phyloP scores from a whole-genome alignment of 2,113 vertebrate genomes.

The Cyprinodon brontotheroides region DNA sequence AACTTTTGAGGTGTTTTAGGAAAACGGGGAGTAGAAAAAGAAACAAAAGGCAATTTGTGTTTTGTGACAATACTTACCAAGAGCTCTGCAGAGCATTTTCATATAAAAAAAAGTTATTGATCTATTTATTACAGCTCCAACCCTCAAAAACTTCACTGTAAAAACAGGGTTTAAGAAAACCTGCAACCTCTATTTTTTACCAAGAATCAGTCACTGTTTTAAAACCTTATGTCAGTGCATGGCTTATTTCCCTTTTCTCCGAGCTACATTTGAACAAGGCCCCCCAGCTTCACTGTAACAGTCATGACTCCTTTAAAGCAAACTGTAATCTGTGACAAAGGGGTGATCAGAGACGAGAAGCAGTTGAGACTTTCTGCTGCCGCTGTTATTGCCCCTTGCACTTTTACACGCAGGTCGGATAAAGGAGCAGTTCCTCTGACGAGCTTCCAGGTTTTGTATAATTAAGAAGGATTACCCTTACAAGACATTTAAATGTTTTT shows the following conservation, averaged over 20 bases:
- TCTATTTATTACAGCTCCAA: constrained; percentile 29
- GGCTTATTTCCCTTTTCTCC: constrained; percentile 57
- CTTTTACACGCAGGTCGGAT: constrained; percentile 32
- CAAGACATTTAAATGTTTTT: constrained; percentile 24
- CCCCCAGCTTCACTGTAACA: constrained; percentile 33
- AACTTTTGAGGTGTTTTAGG: constrained; percentile 56
- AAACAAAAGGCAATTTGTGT: constrained; percentile 63
- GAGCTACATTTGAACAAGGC: constrained; percentile 26
- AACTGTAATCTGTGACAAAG: constrained; percentile 16
- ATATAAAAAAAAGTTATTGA: constrained; percentile 13
- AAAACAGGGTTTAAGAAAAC: constrained; percentile 33
- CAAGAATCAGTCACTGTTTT: constrained; percentile 18
- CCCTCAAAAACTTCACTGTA: constrained; percentile 14
- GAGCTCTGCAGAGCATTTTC: constrained; percentile 25
- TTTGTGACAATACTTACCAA: not conserved
- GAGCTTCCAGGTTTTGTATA: constrained; percentile 69
- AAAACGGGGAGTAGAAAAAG: constrained; percentile 40
- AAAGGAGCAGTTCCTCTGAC: constrained; percentile 58
- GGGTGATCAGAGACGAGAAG: constrained; percentile 56
- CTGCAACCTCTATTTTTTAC: not conserved
- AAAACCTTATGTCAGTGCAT: constrained; percentile 27
- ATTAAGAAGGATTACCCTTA: constrained; percentile 29
- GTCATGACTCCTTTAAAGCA: constrained; percentile 25
- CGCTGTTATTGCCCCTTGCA: constrained; percentile 16
- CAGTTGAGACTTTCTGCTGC: constrained; percentile 16